Evolutionary conservation across 2,797 vertebrate genomes (phyloP).

Genomic region (Triplophysa bombifrons): DNA sequence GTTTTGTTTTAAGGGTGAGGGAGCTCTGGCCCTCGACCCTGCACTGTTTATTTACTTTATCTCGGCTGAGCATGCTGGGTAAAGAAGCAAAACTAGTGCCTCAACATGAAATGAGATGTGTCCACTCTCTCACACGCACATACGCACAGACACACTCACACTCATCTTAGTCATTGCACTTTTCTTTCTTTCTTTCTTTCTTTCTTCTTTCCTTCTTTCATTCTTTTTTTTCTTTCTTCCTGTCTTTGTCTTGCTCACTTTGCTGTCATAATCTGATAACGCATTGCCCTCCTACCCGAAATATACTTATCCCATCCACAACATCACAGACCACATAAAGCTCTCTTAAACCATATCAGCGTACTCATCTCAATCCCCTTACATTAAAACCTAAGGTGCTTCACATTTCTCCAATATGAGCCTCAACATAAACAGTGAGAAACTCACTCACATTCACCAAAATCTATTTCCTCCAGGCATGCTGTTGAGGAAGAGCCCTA

Average conservation of each 20-base stretch:
- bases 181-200: constrained; percentile 43
- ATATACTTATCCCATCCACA: constrained; percentile 20
- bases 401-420: constrained; percentile 55
- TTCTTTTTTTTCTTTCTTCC: constrained; percentile 14
- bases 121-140: constrained; percentile 54
- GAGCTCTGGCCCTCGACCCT: constrained; percentile 77
- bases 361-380: constrained; percentile 36
- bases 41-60: constrained; percentile 83
- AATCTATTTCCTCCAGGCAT: constrained; percentile 49
- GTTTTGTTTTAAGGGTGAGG: constrained; percentile 83
- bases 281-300: constrained; percentile 28
- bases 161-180: constrained; percentile 20
- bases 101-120: constrained; percentile 59
- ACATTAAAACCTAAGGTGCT: constrained; percentile 49
- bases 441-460: constrained; percentile 23
- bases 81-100: constrained; percentile 64
- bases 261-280: constrained; percentile 32
- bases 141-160: constrained; percentile 53
- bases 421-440: constrained; percentile 22
- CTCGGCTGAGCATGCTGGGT: constrained; percentile 77
- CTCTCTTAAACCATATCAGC: constrained; percentile 42
- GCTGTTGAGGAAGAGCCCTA: constrained; percentile 57
- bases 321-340: constrained; percentile 33
- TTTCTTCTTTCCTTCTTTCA: constrained; percentile 28
- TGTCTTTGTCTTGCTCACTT: constrained; percentile 39